Percentiles rank a stretch among this genome's conserved stretches.
These are phyloP conservation scores for Arctia plantaginis DNA, from an alignment of 2,888 invertebrate species.

Conservation along the genomic window DNA sequence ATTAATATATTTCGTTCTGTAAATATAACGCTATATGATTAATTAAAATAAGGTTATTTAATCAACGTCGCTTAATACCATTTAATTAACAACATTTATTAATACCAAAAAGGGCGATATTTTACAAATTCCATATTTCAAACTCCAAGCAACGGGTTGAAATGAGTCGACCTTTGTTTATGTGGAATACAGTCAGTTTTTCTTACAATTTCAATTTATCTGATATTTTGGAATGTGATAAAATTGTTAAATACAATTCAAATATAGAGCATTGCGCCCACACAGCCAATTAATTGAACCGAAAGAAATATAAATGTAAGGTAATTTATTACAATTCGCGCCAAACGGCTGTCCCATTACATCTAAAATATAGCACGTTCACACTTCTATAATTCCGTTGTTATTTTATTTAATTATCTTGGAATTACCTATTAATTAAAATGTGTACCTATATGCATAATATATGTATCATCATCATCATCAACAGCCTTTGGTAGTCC, in stretches of 20 bases:
- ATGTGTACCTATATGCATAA: too few relatives aligned
- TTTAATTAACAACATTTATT: slow-evolving; percentile 7
- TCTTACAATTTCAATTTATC: slow-evolving; percentile 5
- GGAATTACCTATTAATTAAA: background rate
- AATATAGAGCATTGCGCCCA: slow-evolving; percentile 56
- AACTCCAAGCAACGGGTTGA: slow-evolving; percentile 6
- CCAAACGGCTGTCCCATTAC: slow-evolving; percentile 74
- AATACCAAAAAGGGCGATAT: background rate
- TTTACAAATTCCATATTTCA: slow-evolving; percentile 1
- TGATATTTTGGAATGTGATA: slow-evolving; percentile 29
- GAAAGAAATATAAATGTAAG: slow-evolving; percentile 75
- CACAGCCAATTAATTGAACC: slow-evolving; percentile 75
- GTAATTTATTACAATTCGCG: slow-evolving; percentile 78
- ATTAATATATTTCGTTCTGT: background rate
- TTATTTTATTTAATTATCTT: slow-evolving; percentile 7
- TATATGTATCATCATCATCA: too few relatives aligned
- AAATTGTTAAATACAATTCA: slow-evolving; percentile 40
- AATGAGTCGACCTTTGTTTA: slow-evolving; percentile 2
- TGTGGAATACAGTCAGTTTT: slow-evolving; percentile 9
- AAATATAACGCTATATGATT: slow-evolving; percentile 1
- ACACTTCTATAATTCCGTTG: slow-evolving; percentile 59
- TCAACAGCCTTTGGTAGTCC: too few relatives aligned
- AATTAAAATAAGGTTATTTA: slow-evolving; percentile 9
- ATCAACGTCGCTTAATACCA: slow-evolving; percentile 8
- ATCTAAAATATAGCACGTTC: slow-evolving; percentile 78